A percentile compares a stretch with the other conserved stretches of the same genome.
Conservation (phyloP, 2,888 invertebrate genomes). For the Apodemia zela region DNA sequence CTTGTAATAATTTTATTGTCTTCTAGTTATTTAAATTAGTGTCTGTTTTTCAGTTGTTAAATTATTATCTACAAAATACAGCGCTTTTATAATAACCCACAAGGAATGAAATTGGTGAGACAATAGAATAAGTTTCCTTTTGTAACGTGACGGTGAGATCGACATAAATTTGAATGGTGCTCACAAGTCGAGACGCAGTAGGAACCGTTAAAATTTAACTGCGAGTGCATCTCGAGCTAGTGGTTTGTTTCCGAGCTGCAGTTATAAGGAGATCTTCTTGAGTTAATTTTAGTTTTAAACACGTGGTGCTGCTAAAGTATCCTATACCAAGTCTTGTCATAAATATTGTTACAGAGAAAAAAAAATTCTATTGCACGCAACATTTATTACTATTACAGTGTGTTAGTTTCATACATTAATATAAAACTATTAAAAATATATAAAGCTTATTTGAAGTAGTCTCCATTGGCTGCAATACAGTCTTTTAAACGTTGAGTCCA, state of each 20-base stretch:
- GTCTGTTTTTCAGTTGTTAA: background rate
- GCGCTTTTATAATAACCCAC: background rate
- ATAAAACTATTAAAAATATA: too few species aligned
- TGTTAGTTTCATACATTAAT: too few species aligned
- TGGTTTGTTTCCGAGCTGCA: background rate
- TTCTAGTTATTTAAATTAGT: background rate
- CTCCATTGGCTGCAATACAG: too few species aligned
- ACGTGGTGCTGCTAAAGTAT: background rate
- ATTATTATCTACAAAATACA: background rate
- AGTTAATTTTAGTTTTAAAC: background rate
- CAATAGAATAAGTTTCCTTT: slow-evolving; percentile 12
- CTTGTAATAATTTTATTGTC: too few species aligned
- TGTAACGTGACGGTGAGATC: slow-evolving; percentile 8
- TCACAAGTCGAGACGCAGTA: background rate
- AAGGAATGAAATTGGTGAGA: background rate
- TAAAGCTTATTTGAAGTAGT: too few species aligned
- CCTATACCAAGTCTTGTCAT: too few species aligned
- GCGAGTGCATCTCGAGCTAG: slow-evolving; percentile 2
- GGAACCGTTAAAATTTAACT: background rate
- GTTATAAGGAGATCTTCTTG: background rate
- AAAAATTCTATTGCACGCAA: too few species aligned
- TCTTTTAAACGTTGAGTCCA: too few species aligned
- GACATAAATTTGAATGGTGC: slow-evolving; percentile 8
- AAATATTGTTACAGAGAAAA: too few species aligned
- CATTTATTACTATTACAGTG: too few species aligned